Base-by-base conservation (phyloP, 2,113 vertebrate genomes). In the Pyxicephalus adspersus region DNA sequence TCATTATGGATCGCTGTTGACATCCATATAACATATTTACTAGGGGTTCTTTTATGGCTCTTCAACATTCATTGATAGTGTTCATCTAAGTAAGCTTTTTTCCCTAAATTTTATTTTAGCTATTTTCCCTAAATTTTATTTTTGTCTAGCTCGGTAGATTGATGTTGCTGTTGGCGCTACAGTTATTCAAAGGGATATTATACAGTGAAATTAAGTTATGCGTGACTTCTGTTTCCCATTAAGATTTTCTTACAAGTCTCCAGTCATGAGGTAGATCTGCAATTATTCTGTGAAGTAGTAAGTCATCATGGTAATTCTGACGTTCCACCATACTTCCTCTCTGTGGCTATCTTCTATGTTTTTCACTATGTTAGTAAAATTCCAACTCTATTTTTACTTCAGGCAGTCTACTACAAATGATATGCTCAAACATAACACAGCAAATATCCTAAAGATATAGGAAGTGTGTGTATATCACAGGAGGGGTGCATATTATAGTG, bases 311-410 rank as follows among this genome's bases (percentile, higher is more conserved):
- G 28, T 63, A 63, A 71, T 60, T 71, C 28, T 34, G 50, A 57
- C 16, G 20, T 81, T 20, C 52, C 51, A 54, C 78, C 68, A 38
- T 81, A 73, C 58, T 81, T 81, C 79, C 67, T 81, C n/a, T 64
- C 22, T n/a, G 34, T 5, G 18, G 25, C 31, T 55, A 70, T 51
- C 16, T 45, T 65, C 76, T 57, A 55, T 55, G 57, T 60, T n/a
- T 29, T 76, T 19, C 31, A 63, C 31, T 76, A 34, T 60, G 60
- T 58, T 73, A 6, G 54, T 38, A 20, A 58, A 34, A 58, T 58
- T 73, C 70, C 70, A 73, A 18, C 28, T 29, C 54, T 58, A 58
- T 58, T 58, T 73, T 34, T 73, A 58, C 22, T 7, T 13, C n/a
- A 20, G n/a, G 29, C 52, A 18, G 20, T 38, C 71, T 34, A 34